A percentile compares a stretch with the other conserved stretches of the same genome.
phyloP scores from a whole-genome alignment of 2,113 vertebrate genomes.

The Gnathonemus longibarbis region DNA sequence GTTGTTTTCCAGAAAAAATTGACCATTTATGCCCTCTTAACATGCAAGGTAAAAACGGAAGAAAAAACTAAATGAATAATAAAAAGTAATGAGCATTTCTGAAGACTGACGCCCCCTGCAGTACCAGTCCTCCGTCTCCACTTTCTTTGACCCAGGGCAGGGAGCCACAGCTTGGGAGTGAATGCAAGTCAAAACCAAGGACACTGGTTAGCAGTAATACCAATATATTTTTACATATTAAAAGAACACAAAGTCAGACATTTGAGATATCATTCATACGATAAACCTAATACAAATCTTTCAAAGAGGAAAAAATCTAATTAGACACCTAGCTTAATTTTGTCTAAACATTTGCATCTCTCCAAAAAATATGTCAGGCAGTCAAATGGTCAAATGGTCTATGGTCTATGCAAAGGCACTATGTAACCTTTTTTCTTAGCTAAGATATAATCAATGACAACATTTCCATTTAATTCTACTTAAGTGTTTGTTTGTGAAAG shows the following conservation, averaged over 20 bases:
- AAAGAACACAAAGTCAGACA: background rate
- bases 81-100: background rate
- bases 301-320: background rate
- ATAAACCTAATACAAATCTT: background rate
- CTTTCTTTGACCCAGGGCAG: background rate
- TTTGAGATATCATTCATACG: background rate
- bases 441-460: background rate
- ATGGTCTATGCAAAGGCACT: too few species aligned
- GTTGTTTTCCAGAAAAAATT: background rate
- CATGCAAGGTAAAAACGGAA: background rate
- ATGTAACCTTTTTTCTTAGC: background rate
- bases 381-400: too few species aligned
- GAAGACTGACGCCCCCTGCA: background rate
- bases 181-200: background rate
- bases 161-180: background rate
- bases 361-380: background rate
- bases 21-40: background rate
- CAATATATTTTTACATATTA: background rate
- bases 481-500: background rate
- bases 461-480: background rate
- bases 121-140: background rate
- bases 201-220: background rate
- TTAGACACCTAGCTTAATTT: background rate
- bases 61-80: background rate
- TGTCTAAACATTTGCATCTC: background rate